Base-by-base conservation (phyloP, 1,140 invertebrate genomes). In the Drosophila nebulosa region DNA sequence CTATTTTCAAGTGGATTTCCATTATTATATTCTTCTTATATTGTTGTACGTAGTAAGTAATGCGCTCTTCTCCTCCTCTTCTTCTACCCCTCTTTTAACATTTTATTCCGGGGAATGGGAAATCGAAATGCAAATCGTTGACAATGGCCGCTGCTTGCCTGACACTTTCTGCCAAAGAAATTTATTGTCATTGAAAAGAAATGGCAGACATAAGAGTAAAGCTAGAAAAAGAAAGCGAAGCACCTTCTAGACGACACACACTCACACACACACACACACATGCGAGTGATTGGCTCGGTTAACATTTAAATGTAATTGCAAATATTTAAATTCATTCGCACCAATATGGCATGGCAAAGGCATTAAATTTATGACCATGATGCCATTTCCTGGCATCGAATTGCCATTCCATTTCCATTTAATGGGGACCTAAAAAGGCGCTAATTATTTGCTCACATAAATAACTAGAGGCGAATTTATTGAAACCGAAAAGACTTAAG, bases 231-330 rank as follows among this genome's bases (percentile, higher is more conserved):
- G 27, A 69, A 62, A 39, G 27, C 64, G 21, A 58, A 60, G 56
- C 69, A 74, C 66, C 59, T 60, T 53, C 46, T 74, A 39, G 64
- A 56, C 74, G 63, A 74, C 64, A 74, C 55, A 50, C 35, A 30
- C 24, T 9, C 26, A 46, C 46, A 57, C 55, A 32, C 24, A 55
- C 35, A 18, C 26, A 12, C 42, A 26, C 27, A 36, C 16, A 46
- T 7, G n/a, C n/a, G n/a, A n/a, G n/a, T 69, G 59, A 73, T 74
- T 36, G 58, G 39, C 64, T 21, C 21, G 39, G 39, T 50, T 55
- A 78, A 69, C 81, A 88, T 76, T 86, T 78, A 74, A 88, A 88
- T 88, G 79, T 86, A 86, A 86, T 86, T 86, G 78, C 70, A 88
- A 75, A 86, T 88, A 86, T 86, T 86, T 88, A 78, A 86, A 85